A percentile compares a stretch with the other conserved stretches of the same genome.
These are phyloP conservation scores for Pristionchus pacificus DNA, from an alignment of 1,140 invertebrate species.

Conservation along the genomic window DNA sequence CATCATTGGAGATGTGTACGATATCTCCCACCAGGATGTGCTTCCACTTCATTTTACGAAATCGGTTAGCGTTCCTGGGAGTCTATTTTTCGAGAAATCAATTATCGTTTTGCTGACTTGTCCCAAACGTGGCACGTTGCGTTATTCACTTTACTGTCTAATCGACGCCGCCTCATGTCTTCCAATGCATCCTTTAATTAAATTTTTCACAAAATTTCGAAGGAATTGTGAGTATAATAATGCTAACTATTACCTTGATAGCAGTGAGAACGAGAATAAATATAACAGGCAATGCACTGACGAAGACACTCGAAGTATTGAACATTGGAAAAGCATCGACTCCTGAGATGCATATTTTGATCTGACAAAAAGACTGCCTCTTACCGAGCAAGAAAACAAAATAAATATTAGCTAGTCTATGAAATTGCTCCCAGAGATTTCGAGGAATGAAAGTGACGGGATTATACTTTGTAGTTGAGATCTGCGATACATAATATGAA, in stretches of 20 bases:
- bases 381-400: slow-evolving; percentile 87
- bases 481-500: too few species aligned
- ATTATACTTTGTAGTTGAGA: too few species aligned
- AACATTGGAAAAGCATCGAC: slow-evolving; percentile 17
- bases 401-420: slow-evolving; percentile 84
- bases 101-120: slow-evolving; percentile 67
- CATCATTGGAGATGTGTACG: slow-evolving; percentile 90
- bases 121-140: slow-evolving; percentile 81
- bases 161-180: slow-evolving; percentile 78
- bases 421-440: slow-evolving; percentile 69
- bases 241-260: slow-evolving; percentile 89
- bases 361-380: slow-evolving; percentile 34
- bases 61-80: slow-evolving; percentile 62
- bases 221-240: slow-evolving; percentile 86
- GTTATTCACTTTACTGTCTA: slow-evolving; percentile 88
- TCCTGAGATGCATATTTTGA: slow-evolving; percentile 1
- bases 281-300: too few species aligned
- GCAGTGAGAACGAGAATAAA: slow-evolving; percentile 88
- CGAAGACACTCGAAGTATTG: too few species aligned
- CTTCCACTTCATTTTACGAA: slow-evolving; percentile 80
- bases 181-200: slow-evolving; percentile 93
- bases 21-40: slow-evolving; percentile 84
- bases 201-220: slow-evolving; percentile 87
- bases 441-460: slow-evolving; percentile 87
- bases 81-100: slow-evolving; percentile 8